Evolutionary conservation across 2,113 vertebrate species (phyloP).

Genomic region (Callorhinus ursinus): DNA sequence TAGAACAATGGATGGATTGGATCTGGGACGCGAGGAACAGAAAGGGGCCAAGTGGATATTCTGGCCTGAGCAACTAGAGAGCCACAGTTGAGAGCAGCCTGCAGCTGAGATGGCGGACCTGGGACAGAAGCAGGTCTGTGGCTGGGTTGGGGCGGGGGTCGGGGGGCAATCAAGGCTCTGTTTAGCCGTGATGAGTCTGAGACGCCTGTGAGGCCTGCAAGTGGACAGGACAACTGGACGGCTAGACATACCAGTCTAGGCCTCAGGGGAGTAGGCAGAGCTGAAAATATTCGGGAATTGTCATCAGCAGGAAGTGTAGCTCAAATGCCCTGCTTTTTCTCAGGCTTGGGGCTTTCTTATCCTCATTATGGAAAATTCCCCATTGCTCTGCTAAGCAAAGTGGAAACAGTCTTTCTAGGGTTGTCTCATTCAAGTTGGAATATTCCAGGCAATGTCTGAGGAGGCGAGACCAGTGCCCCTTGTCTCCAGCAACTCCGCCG

Average conservation of each 20-base stretch:
- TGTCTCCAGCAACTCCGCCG: background rate
- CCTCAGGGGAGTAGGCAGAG: background rate
- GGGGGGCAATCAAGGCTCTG: background rate
- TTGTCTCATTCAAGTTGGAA: background rate
- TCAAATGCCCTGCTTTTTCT: background rate
- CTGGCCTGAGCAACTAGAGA: background rate
- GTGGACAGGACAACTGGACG: background rate
- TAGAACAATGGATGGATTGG: background rate
- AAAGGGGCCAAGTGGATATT: background rate
- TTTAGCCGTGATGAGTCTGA: background rate
- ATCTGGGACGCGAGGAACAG: background rate
- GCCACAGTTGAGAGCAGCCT: background rate
- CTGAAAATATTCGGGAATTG: background rate
- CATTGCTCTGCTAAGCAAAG: background rate
- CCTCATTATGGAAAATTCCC: background rate
- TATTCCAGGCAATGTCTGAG: background rate
- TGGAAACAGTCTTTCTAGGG: background rate
- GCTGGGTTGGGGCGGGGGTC: accelerated
- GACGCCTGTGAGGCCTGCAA: background rate
- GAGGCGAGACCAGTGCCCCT: background rate
- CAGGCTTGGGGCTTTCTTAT: background rate
- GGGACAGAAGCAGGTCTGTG: background rate
- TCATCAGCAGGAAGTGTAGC: background rate
- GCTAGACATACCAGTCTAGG: background rate
- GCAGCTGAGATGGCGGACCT: too few relatives aligned